Percentiles rank a stretch among this genome's conserved stretches.
phyloP scores from a whole-genome alignment of 2,888 invertebrate genomes.

The Papilio protenor region DNA sequence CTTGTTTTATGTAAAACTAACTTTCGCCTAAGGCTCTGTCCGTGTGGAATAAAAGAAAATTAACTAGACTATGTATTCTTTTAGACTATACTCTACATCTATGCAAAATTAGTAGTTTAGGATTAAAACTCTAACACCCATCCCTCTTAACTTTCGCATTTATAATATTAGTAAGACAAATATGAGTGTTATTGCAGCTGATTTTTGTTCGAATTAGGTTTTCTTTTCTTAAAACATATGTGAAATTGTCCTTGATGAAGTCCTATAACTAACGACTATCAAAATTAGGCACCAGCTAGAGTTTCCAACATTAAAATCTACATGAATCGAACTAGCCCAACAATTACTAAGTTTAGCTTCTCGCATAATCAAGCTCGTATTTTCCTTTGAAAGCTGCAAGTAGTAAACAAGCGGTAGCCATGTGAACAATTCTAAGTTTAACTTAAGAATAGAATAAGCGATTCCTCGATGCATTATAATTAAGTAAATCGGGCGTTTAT shows the following conservation, averaged over 20 bases:
- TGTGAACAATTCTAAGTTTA: constrained; percentile 31
- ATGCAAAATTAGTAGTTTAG: too few species aligned
- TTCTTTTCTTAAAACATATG: too few species aligned
- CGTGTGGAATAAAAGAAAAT: too few species aligned
- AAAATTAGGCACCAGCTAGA: neutral
- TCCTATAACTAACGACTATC: neutral
- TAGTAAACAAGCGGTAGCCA: constrained; percentile 22
- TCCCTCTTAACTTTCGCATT: too few species aligned
- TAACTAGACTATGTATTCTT: too few species aligned
- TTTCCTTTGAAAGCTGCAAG: neutral
- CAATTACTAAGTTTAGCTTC: neutral
- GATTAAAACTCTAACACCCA: too few species aligned
- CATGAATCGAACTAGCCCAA: neutral
- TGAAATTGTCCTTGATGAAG: neutral
- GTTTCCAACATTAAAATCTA: neutral
- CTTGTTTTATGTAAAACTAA: too few species aligned
- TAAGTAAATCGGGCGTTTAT: constrained; percentile 56
- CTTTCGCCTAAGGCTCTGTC: too few species aligned
- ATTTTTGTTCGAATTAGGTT: too few species aligned
- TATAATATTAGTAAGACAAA: too few species aligned
- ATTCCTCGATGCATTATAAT: constrained; percentile 50
- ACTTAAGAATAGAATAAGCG: constrained; percentile 41
- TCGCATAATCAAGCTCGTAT: neutral
- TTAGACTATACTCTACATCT: too few species aligned
- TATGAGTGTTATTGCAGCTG: too few species aligned